Percentiles rank a stretch among this genome's conserved stretches.
Conservation (phyloP, 2,888 invertebrate genomes). For the Eupithecia dodoneata region DNA sequence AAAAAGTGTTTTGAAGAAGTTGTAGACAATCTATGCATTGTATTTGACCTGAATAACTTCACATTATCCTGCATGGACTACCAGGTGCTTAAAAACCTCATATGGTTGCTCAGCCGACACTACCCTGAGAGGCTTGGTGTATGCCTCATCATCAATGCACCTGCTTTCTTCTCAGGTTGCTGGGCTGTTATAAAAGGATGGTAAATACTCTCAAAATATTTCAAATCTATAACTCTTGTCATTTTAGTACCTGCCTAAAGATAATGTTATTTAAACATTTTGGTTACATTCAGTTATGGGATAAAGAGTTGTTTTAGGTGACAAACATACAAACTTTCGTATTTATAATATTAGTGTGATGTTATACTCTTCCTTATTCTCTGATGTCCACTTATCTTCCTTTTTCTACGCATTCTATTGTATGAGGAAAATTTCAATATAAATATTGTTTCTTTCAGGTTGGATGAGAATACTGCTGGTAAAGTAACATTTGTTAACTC, state of each 20-base stretch:
- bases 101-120: conserved; percentile 90
- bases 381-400: neutral
- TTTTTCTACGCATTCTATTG: neutral
- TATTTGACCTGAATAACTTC: conserved; percentile 90
- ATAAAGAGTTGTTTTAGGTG: too few species aligned
- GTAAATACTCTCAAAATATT: conserved; percentile 64
- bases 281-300: too few species aligned
- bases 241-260: too few species aligned
- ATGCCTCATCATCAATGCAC: conserved; percentile 90
- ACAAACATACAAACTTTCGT: neutral
- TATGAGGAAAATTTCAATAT: conserved; percentile 1
- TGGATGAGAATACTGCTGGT: conserved; percentile 90
- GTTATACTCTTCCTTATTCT: neutral
- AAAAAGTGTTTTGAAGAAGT: conserved; percentile 91
- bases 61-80: conserved; percentile 92
- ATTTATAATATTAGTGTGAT: neutral
- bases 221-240: neutral
- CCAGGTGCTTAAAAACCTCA: conserved; percentile 90
- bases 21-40: conserved; percentile 90
- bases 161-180: conserved; percentile 89
- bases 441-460: conserved; percentile 72
- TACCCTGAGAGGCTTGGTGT: conserved; percentile 91
- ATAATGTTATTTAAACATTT: too few species aligned
- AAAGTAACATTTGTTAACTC: conserved; percentile 89
- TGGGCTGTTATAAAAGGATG: conserved; percentile 91